Percentiles rank a stretch among this genome's conserved stretches.
phyloP scores from a whole-genome alignment of 2,113 vertebrate species.

The Rhinoptilus africanus region DNA sequence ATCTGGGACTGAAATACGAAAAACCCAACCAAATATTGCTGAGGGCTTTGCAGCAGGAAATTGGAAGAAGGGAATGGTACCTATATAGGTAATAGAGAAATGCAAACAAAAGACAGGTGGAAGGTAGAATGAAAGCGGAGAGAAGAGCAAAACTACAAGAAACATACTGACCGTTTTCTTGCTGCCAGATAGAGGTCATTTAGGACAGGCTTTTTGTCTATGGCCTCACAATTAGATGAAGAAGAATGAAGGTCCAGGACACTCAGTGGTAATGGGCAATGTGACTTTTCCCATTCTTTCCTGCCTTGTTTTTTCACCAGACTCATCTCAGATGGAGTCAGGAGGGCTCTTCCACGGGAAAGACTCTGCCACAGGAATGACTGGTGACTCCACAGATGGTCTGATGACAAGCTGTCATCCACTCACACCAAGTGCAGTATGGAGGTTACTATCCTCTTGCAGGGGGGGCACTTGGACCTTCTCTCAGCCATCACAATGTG shows the following conservation, averaged over 20 bases:
- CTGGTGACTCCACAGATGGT: not conserved
- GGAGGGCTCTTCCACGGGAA: not conserved
- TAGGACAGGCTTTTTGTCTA: not conserved
- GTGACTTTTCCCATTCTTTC: not conserved
- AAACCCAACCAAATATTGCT: not conserved
- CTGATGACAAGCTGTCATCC: not conserved
- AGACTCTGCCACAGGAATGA: no score
- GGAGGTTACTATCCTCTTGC: not conserved
- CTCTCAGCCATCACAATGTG: not conserved
- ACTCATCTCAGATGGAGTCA: not conserved
- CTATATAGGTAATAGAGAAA: not conserved
- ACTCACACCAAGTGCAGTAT: fast-evolving
- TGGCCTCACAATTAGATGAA: not conserved
- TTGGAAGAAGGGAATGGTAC: not conserved
- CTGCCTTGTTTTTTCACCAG: not conserved
- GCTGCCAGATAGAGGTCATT: not conserved
- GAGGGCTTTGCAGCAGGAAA: not conserved
- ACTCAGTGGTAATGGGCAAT: not conserved
- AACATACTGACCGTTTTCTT: not conserved
- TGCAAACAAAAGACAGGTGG: not conserved
- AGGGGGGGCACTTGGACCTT: not conserved
- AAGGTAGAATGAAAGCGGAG: not conserved
- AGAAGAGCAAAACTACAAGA: not conserved
- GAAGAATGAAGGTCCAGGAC: not conserved
- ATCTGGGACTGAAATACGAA: not conserved